Evolutionary conservation across 2,113 vertebrate genomes (phyloP), one percentile per base, ranked within the genome.

Genomic region (Struthidea cinerea): DNA sequence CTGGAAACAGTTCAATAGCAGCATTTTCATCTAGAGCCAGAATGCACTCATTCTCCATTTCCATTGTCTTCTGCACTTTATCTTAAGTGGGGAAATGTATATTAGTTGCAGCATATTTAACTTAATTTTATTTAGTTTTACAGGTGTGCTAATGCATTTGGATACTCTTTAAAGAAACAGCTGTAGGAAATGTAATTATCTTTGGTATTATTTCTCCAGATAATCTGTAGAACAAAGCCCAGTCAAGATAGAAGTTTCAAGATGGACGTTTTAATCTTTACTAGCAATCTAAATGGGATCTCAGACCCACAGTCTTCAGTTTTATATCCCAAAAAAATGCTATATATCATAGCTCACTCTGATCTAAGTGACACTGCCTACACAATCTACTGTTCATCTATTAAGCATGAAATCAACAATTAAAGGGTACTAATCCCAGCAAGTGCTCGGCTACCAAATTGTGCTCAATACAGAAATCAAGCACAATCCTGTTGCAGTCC

Each of bases 11-110:
- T 98, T 98, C 98, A 98, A 97, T 8, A 94, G 92, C 95, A 96
- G 94, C 82, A 97, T 98, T 98, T 98, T 98, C 95, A 98, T 97
- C 97, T 68, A 88, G 42, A 95, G 97, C 97, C 97, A 98, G 95
- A 96, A 97, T 68, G 74, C 64, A 94, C 93, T 90, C 53, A 3
- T 94, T 94, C 96, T 93, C 92, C 92, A 94, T 55, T 96, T 94
- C 96, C 96, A 88, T 93, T 91, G 92, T 97, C 96, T 94, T 87
- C 91, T 96, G 94, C 57, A 85, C 65, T 97, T 97, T 95, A 94
- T 96, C 96, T 97, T 95, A 33, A 94, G 70, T n/a, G 41, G 70
- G 52, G 93, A 94, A 94, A 89, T 30, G 28, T 87, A 88, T 41
- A 87, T 91, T 95, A 94, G 90, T 53, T 59, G 69, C 88, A 96